Base-by-base conservation (phyloP, 2,113 vertebrate genomes). In the Neogobius melanostomus region DNA sequence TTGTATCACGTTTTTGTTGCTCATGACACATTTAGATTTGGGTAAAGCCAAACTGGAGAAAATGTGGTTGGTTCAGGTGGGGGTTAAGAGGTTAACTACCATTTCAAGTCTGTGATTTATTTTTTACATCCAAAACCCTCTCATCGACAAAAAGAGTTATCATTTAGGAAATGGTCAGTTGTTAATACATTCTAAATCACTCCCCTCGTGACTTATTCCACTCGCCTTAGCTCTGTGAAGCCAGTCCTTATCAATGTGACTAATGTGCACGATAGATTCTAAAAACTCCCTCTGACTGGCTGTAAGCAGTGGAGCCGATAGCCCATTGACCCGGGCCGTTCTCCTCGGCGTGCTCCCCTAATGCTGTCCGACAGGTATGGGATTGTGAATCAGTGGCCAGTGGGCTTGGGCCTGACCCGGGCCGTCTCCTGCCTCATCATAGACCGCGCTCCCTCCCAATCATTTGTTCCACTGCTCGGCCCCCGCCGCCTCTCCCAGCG, bases 331-430 rank as follows among this genome's bases (percentile, higher is more conserved):
- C 21, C 48, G 42, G 74, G 53, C 71, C 11, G 36, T 51, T 66
- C 4, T 10, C 48, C 64, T 64, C 53, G 5, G 64, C 51, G 53
- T 69, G 53, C 72, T 64, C 54, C 46, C 52, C 12, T 82, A 80
- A 89, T 81, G 54, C 64, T 51, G 59, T 48, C n/a, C 47, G 88
- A 88, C 83, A 86, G 80, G 76, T 71, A 48, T 77, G 66, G 79
- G 81, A 85, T 85, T 77, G 77, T 82, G 79, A 82, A 77, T 86
- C 83, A 80, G 77, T 71, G 82, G 21, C 64, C 72, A 56, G 64
- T 68, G 72, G 67, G 71, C 66, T 61, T 67, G 79, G 72, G 61
- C 11, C 66, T 69, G 83, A 85, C 85, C 86, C 64, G 53, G 21
- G 65, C 77, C 77, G 77, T 85, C 81, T 83, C 16, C 66, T 62